These are phyloP conservation scores for Gryllus longicercus DNA, from an alignment of 2,888 invertebrate species.

Conservation along the genomic window DNA sequence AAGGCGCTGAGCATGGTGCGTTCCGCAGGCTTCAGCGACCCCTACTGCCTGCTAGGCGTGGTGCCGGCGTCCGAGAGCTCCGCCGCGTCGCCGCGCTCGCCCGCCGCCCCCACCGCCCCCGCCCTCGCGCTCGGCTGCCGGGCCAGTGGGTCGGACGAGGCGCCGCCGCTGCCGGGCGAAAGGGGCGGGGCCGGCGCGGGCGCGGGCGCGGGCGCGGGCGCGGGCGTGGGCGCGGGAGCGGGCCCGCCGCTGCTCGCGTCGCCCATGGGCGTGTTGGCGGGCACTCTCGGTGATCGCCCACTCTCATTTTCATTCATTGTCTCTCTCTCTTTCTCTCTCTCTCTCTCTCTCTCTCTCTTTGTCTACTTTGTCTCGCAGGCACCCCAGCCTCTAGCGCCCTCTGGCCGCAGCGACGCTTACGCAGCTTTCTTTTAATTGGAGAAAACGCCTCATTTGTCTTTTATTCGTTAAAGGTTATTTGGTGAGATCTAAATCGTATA, in stretches of 20 bases:
- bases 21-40: slow-evolving; percentile 56
- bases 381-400: not conserved
- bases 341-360: not conserved
- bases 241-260: slow-evolving; percentile 38
- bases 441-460: too few relatives aligned
- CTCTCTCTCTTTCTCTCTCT: slow-evolving; percentile 18
- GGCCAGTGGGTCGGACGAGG: slow-evolving; percentile 30
- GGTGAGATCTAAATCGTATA: too few relatives aligned
- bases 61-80: slow-evolving; percentile 31
- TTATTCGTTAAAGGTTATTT: too few relatives aligned
- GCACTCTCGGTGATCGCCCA: slow-evolving; percentile 41
- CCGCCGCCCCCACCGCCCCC: slow-evolving; percentile 36
- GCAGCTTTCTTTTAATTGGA: too few relatives aligned
- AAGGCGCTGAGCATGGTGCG: not conserved
- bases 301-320: slow-evolving; percentile 22
- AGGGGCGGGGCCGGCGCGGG: slow-evolving; percentile 19
- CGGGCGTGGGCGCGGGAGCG: slow-evolving; percentile 30
- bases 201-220: slow-evolving; percentile 31
- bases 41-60: slow-evolving; percentile 58
- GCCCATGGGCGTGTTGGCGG: slow-evolving; percentile 42
- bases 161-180: slow-evolving; percentile 36
- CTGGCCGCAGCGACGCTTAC: too few relatives aligned
- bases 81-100: slow-evolving; percentile 36
- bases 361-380: not conserved
- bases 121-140: not conserved